Evolutionary conservation across 2,113 vertebrate genomes (phyloP).

Genomic region (Tachuris rubrigastra): DNA sequence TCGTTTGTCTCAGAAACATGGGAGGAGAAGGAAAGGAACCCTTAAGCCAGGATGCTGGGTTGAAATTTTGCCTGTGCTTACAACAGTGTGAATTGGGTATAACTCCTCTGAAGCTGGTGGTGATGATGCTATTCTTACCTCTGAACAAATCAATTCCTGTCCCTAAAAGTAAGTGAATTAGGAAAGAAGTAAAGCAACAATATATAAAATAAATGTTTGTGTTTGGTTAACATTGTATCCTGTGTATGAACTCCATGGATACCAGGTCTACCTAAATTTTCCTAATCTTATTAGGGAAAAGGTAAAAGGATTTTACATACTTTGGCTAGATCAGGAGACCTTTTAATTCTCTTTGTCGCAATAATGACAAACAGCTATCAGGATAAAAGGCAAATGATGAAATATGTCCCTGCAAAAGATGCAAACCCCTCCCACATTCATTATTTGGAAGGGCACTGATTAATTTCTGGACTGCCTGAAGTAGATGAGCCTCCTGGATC

Average conservation of each 20-base stretch:
- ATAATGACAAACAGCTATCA: not conserved
- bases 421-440: not conserved
- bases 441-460: not conserved
- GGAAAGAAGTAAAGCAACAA: not conserved
- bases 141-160: not conserved
- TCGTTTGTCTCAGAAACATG: not conserved
- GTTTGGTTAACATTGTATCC: slow-evolving; percentile 1
- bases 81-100: not conserved
- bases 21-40: not conserved
- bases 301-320: not conserved
- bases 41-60: not conserved
- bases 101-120: not conserved
- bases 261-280: not conserved
- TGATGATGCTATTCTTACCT: not conserved
- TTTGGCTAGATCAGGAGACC: not conserved
- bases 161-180: not conserved
- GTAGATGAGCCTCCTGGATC: not conserved
- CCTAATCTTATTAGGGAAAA: not conserved
- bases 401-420: not conserved
- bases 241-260: not conserved
- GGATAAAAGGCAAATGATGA: not conserved
- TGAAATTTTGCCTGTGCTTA: not conserved
- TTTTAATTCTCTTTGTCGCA: not conserved
- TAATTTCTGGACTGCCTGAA: not conserved
- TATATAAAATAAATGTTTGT: slow-evolving; percentile 16